Conservation (phyloP, 2,888 invertebrate genomes). For the Proisotoma minuta region DNA sequence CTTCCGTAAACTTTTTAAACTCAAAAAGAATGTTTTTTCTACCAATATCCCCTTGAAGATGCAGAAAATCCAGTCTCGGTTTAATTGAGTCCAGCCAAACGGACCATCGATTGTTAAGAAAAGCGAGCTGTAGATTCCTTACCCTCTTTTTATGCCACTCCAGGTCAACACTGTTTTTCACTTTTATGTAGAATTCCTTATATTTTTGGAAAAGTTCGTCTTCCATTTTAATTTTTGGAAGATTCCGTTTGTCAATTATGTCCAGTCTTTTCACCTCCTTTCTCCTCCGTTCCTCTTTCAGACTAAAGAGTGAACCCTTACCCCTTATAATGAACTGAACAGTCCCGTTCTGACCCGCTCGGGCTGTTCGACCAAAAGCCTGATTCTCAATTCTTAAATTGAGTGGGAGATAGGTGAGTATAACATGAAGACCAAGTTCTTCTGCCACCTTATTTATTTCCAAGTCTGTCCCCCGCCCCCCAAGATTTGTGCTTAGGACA, state of each 20-base stretch:
- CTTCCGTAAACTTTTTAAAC: neutral
- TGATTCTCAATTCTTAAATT: conserved; percentile 51
- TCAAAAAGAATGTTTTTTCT: neutral
- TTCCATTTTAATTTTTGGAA: neutral
- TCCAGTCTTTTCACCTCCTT: neutral
- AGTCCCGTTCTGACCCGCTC: conserved; percentile 50
- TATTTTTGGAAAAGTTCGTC: neutral
- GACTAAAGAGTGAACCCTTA: neutral
- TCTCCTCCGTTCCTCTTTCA: neutral
- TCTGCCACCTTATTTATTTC: neutral
- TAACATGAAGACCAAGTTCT: conserved; percentile 51
- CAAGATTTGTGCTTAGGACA: conserved; percentile 51
- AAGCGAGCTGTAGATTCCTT: neutral
- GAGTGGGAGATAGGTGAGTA: conserved; percentile 50
- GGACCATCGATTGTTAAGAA: conserved; percentile 1
- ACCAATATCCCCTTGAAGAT: neutral
- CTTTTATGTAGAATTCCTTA: neutral
- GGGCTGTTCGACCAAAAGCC: conserved; percentile 51
- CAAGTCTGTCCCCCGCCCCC: conserved; percentile 52
- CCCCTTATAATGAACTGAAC: conserved; percentile 47
- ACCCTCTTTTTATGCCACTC: neutral
- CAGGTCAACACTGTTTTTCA: neutral
- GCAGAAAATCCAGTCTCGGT: neutral
- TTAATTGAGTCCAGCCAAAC: neutral
- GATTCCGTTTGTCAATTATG: neutral